Base-by-base conservation (phyloP, 2,888 invertebrate species). In the Lithodes maja region DNA sequence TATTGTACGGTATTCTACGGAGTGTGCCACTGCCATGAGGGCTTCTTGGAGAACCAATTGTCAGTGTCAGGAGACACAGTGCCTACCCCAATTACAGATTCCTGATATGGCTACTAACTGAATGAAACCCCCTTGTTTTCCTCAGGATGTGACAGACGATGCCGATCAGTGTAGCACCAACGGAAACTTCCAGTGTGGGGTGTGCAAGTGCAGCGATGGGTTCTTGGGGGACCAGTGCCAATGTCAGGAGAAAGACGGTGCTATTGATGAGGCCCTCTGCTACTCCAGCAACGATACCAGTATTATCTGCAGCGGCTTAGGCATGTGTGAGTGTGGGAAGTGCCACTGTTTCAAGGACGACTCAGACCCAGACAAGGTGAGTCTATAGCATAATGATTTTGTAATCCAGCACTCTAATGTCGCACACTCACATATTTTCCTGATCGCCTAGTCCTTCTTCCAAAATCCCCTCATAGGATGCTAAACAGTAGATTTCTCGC, bases 161-260 rank as follows among this genome's bases (percentile, higher is more conserved):
- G 83, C 49, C n/a, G n/a, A 12, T 9, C 7, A 54, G 9, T 90
- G 90, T 55, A 85, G 50, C 78, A 95, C 95, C 53, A 95, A 95
- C 90, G 99, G 99, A 89, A 97, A 96, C 0, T 96, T 96, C 85
- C 97, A 97, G 93, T 99, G 99, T 94, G 99, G 99, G 71, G 96
- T 98, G 92, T 99, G 95, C 94, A 87, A 96, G 95, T 93, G 97
- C 95, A 96, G 96, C 83, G 91, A 92, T 5, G 93, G 93, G 9
- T 92, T 93, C 90, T 94, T 93, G 90, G 94, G 94, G 2, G 85
- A 92, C 49, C 84, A 88, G 69, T 93, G 93, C 79, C 92, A 93
- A 90, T 93, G 93, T 79, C 89, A 92, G 52, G 91, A 84, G 55
- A 87, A 93, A 15, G 93, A 91, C 3, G 50, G 3, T 5, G 77